Conservation (phyloP, 2,797 vertebrate species). For the Eremophila alpestris region DNA sequence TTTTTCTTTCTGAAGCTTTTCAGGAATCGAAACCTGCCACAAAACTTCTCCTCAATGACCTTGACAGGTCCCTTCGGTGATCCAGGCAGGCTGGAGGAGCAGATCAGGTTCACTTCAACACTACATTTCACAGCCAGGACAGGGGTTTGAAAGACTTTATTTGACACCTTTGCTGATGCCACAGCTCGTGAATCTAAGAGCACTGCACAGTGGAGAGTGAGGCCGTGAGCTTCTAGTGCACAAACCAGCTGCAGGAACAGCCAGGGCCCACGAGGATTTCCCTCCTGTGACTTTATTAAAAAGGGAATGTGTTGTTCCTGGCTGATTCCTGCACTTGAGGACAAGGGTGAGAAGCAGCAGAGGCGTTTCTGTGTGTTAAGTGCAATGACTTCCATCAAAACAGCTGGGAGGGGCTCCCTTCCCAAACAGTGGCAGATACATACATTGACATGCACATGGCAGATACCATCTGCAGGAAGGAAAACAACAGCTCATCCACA, state of each 20-base stretch:
- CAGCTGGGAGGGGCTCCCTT: not conserved
- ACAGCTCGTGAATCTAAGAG: conserved; percentile 53
- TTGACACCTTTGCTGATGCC: conserved; percentile 51
- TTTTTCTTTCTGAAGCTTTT: not conserved
- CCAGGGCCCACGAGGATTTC: fast-evolving
- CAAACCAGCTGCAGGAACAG: not conserved
- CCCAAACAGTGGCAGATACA: not conserved
- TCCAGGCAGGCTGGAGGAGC: not conserved
- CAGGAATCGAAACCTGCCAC: not conserved
- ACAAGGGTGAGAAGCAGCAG: not conserved
- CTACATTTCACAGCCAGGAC: not conserved
- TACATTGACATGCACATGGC: not conserved
- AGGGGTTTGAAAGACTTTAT: conserved; percentile 62
- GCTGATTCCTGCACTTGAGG: not conserved
- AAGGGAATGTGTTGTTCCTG: not conserved
- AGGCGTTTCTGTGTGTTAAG: conserved; percentile 18
- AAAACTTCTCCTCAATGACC: not conserved
- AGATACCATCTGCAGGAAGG: not conserved
- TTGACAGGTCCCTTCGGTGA: not conserved
- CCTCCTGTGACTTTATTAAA: not conserved
- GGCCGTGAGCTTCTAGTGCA: not conserved
- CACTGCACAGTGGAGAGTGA: conserved; percentile 23
- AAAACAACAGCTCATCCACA: not conserved
- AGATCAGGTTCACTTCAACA: not conserved
- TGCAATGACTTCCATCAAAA: not conserved